Evolutionary conservation across 2,888 invertebrate genomes (phyloP).

Genomic region (Trissonchulus latispiculum): DNA sequence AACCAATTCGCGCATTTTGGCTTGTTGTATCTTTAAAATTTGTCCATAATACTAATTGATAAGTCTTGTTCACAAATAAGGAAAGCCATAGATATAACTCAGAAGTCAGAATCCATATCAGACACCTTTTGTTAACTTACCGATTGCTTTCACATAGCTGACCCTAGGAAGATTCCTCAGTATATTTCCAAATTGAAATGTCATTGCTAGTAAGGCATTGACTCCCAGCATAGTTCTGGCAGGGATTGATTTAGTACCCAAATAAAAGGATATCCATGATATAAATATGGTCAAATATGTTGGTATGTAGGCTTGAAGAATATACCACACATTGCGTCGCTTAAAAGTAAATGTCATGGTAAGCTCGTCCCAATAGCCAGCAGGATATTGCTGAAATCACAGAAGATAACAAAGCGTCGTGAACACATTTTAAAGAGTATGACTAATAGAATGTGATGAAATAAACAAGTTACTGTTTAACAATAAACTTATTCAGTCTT

Average conservation of each 20-base stretch:
- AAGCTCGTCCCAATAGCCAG: slow-evolving; percentile 42
- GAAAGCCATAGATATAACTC: too few species aligned
- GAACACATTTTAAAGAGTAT: too few species aligned
- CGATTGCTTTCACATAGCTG: slow-evolving; percentile 41
- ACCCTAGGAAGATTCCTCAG: slow-evolving; percentile 41
- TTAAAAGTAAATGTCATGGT: slow-evolving; percentile 39
- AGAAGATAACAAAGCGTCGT: too few species aligned
- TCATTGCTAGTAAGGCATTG: slow-evolving; percentile 42
- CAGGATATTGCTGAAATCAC: slow-evolving; percentile 35
- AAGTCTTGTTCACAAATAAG: too few species aligned
- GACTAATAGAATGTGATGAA: too few species aligned
- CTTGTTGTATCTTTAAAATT: too few species aligned
- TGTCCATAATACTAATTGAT: too few species aligned
- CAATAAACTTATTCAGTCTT: too few species aligned
- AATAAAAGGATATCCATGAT: slow-evolving; percentile 43
- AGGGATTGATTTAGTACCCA: slow-evolving; percentile 42
- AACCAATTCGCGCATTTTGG: too few species aligned
- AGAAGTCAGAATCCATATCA: too few species aligned
- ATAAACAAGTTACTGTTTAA: too few species aligned
- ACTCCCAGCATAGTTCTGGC: slow-evolving; percentile 44
- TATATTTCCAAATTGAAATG: slow-evolving; percentile 43
- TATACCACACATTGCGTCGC: slow-evolving; percentile 42
- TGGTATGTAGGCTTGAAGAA: slow-evolving; percentile 43
- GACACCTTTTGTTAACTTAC: too few species aligned
- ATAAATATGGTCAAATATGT: slow-evolving; percentile 43